Evolutionary conservation across 2,113 vertebrate genomes (phyloP).

Genomic region (Bufo gargarizans): DNA sequence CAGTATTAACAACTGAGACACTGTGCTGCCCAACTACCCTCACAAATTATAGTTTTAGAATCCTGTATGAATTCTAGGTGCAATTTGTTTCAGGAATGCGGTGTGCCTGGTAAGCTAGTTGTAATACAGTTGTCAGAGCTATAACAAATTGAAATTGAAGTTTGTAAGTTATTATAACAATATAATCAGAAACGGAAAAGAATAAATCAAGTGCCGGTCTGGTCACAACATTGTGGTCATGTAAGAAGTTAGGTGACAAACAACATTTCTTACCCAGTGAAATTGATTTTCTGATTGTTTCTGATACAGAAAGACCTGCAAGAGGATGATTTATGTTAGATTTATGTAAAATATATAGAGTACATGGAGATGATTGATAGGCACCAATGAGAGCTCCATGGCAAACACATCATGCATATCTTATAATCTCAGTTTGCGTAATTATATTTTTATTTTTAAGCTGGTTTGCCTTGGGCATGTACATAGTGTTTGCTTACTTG

Average conservation of each 20-base stretch:
- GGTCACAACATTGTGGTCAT: background rate
- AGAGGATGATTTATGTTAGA: conserved; percentile 16
- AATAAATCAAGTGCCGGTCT: background rate
- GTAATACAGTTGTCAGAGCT: background rate
- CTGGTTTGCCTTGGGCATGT: background rate
- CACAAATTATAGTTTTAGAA: too few species aligned
- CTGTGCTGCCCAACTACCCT: too few species aligned
- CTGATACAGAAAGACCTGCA: conserved; percentile 3
- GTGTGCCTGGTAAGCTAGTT: background rate
- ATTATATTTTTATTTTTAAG: conserved; percentile 7
- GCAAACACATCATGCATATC: background rate
- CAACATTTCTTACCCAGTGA: background rate
- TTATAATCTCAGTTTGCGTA: background rate
- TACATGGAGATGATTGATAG: conserved; percentile 36
- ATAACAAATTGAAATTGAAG: background rate
- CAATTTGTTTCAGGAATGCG: background rate
- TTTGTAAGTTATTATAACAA: background rate
- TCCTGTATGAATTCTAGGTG: too few species aligned
- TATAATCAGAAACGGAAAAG: background rate
- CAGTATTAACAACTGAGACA: too few species aligned
- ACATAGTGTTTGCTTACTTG: background rate
- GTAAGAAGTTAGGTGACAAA: background rate
- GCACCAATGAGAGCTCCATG: background rate
- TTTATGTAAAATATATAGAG: conserved; percentile 26
- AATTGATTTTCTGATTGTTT: conserved; percentile 34